Evolutionary conservation across 2,888 invertebrate genomes (phyloP), one percentile per base, ranked within the genome.

Genomic region (Chymomyza fuscimana): DNA sequence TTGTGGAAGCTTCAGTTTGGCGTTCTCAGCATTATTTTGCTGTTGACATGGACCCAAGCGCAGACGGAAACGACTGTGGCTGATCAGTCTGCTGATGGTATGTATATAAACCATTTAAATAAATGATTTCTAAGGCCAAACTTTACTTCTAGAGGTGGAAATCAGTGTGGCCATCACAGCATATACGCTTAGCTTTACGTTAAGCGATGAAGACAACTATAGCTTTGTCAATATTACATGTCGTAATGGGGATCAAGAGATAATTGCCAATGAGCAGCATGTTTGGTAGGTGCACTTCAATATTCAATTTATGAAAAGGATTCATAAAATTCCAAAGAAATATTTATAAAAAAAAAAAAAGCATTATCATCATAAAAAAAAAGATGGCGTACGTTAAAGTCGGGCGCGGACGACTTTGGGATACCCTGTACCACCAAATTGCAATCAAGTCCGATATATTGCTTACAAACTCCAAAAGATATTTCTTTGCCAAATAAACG

Each of bases 171-270:
- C 77, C 36, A 65, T 74, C 3, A 78, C 82, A 5, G 59, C 73
- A 3, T 84, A 82, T 54, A 80, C 80, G 6, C 77, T 89, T 1
- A 71, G 59, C 59, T 89, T 88, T 70, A 77, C 67, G 15, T 36
- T 90, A 3, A 69, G 65, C 1, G 76, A 76, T 50, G 81, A 77
- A 15, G 82, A 86, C 6, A 70, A 79, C 4, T 90, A 81, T 52
- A 72, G 75, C 50, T 67, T 89, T 1, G 74, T 80, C 54, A 82
- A 80, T 65, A 80, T 89, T 0, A 81, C 82, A 1, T 91, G 90
- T 58, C 77, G 74, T 51, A 79, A 46, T 50, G 70, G 77, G 36
- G 69, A 64, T 0, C 73, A 78, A 25, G 36, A 64, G 4, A 58
- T 65, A 22, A 65, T 72, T 25, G 81, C 79, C 19, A 86, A 77